Base-by-base conservation (phyloP, 1,140 invertebrate species). In the Coenobita brevimanus region DNA sequence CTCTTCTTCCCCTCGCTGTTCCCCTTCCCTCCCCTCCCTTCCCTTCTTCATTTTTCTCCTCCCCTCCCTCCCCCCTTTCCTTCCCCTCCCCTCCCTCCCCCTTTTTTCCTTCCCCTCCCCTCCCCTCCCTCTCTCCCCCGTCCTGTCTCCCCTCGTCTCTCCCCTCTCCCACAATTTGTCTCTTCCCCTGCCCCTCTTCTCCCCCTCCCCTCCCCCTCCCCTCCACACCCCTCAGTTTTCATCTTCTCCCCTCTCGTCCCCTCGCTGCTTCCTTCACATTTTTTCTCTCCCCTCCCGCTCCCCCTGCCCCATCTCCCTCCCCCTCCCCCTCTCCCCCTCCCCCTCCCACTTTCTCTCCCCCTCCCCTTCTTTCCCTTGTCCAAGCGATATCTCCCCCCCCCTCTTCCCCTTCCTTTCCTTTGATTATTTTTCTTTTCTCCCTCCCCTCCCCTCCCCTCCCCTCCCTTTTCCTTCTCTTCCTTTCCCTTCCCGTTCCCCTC, bases 31-130 rank as follows among this genome's bases (percentile, higher is more conserved):
- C 33, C 36, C 33, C 67, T 17, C 36, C 30, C 67, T 71, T 17
- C n/a, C 36, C 30, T 30, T 38, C 67, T 38, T 3, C 30, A 21
- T 33, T 33, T 71, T 30, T 33, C 67, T 71, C 36, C 30, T 15
- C 33, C 67, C 33, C 67, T 71, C 67, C 33, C 67, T 71, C 67
- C 33, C 67, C 33, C 67, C 33, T 30, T 71, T 30, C 33, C 67
- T 71, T 30, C 33, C 67, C 33, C 67, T 71, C 67, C 30, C 64
- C 24, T n/a, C 64, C 24, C 64, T 69, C 64, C 24, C 64, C 24
- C 67, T 71, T 4, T 36, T 30, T 69, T 24, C 24, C 64, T 69
- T 24, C 24, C 64, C 24, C 64, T 69, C 64, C 10, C 64, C 24
- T 4, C 8, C 24, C 64, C n/a, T 69, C 13, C 64, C 10, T 13